Evolutionary conservation across 1,140 invertebrate genomes (phyloP).

Genomic region (Diuraphis noxia): DNA sequence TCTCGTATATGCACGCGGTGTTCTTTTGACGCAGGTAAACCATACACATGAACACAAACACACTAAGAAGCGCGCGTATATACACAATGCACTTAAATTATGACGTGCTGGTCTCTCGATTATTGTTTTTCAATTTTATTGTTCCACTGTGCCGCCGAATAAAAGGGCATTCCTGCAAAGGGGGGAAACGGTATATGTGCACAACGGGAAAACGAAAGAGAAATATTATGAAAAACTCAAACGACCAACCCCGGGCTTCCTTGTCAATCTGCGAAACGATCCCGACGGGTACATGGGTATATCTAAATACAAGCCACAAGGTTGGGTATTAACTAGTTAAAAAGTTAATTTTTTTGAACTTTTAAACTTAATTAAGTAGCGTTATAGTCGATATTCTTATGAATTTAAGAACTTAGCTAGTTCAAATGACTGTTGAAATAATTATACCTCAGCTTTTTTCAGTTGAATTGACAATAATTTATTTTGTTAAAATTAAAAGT

Average conservation of each 20-base stretch:
- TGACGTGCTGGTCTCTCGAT: neutral
- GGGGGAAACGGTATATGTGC: neutral
- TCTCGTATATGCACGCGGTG: neutral
- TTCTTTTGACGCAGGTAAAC: conserved; percentile 11
- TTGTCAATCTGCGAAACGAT: neutral
- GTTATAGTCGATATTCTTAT: too few relatives aligned
- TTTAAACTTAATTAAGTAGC: too few relatives aligned
- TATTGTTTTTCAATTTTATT: neutral
- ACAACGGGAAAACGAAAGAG: neutral
- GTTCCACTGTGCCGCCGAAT: neutral
- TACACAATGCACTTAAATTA: conserved; percentile 4
- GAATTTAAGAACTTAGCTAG: too few relatives aligned
- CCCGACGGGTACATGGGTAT: too few relatives aligned
- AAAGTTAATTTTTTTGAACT: too few relatives aligned
- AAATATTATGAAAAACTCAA: neutral
- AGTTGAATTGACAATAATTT: too few relatives aligned
- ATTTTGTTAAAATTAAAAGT: too few relatives aligned
- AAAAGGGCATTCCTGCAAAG: neutral
- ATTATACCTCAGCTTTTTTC: too few relatives aligned
- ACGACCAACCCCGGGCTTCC: neutral
- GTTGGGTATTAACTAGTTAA: too few relatives aligned
- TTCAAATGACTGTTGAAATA: too few relatives aligned
- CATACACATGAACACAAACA: neutral
- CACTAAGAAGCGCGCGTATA: neutral
- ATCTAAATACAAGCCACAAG: too few relatives aligned